These are phyloP conservation scores for Lasiurus borealis DNA, from an alignment of 2,113 vertebrate genomes.

Conservation along the genomic window DNA sequence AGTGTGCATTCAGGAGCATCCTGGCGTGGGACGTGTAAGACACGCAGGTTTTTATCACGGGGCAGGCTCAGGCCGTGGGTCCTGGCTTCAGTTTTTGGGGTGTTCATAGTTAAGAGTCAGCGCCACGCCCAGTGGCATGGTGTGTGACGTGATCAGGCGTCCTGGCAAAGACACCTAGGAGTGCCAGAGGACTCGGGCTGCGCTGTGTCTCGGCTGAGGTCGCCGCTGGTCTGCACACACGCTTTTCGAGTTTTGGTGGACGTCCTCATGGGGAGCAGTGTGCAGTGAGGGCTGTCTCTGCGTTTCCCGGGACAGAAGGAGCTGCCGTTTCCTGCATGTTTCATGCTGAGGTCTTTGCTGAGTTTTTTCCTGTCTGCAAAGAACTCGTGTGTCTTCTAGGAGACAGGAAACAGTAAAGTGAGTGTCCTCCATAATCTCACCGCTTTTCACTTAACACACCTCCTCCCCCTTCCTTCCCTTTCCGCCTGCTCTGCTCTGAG, in stretches of 20 bases:
- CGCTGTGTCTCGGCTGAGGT: not conserved
- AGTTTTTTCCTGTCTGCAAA: not conserved
- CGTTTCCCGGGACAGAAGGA: not conserved
- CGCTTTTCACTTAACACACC: not conserved
- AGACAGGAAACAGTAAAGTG: not conserved
- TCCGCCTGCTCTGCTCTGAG: not conserved
- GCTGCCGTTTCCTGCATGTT: not conserved
- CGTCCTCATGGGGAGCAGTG: not conserved
- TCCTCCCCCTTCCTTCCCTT: not conserved
- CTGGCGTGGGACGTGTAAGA: not conserved
- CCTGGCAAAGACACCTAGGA: not conserved
- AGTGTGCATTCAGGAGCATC: not conserved
- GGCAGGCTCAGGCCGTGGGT: not conserved
- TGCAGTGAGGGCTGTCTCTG: not conserved
- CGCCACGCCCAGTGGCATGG: fast-evolving
- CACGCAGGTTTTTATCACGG: not conserved
- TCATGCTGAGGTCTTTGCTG: not conserved
- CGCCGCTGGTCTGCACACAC: not conserved
- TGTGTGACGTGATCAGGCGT: not conserved
- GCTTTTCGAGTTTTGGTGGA: not conserved
- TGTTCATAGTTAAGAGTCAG: not conserved
- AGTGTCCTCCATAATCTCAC: not conserved
- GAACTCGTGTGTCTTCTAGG: not conserved
- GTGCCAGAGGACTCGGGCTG: not conserved
- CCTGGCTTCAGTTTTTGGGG: not conserved